A percentile compares a stretch with the other conserved stretches of the same genome.
Conservation (phyloP, 2,888 invertebrate genomes). For the Troides helena region DNA sequence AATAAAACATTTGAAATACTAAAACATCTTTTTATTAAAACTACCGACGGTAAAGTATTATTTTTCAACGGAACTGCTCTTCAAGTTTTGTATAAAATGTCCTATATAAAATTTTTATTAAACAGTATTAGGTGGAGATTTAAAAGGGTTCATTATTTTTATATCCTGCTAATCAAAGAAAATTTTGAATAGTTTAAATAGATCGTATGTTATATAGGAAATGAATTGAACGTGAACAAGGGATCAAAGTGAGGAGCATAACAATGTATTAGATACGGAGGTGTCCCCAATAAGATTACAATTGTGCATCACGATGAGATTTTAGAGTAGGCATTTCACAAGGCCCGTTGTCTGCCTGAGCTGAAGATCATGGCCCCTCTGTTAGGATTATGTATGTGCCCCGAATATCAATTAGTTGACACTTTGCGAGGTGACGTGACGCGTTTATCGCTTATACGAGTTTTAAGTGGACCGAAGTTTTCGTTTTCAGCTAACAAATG, state of each 20-base stretch:
- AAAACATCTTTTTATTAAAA: neutral
- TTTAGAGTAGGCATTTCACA: conserved; percentile 51
- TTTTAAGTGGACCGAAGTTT: conserved; percentile 17
- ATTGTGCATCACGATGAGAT: conserved; percentile 43
- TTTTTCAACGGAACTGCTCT: neutral
- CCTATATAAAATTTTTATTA: neutral
- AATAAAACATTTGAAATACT: too few species aligned
- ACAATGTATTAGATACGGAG: conserved; percentile 33
- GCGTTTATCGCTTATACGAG: conserved; percentile 25
- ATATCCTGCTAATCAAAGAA: too few species aligned
- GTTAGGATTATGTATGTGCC: conserved; percentile 64
- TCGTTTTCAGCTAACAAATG: conserved; percentile 7
- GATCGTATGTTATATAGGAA: neutral
- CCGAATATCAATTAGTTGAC: conserved; percentile 65
- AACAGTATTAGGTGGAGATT: too few species aligned
- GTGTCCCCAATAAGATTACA: conserved; percentile 45
- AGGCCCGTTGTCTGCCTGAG: conserved; percentile 51
- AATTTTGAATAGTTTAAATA: neutral
- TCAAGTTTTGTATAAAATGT: neutral
- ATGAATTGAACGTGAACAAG: conserved; percentile 10
- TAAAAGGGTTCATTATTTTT: too few species aligned
- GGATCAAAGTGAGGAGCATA: conserved; percentile 16
- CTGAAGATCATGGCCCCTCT: conserved; percentile 69
- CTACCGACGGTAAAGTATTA: neutral
- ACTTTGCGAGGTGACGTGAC: conserved; percentile 33